These are phyloP conservation scores for Daboia siamensis DNA, from an alignment of 2,113 vertebrate species.

Conservation along the genomic window DNA sequence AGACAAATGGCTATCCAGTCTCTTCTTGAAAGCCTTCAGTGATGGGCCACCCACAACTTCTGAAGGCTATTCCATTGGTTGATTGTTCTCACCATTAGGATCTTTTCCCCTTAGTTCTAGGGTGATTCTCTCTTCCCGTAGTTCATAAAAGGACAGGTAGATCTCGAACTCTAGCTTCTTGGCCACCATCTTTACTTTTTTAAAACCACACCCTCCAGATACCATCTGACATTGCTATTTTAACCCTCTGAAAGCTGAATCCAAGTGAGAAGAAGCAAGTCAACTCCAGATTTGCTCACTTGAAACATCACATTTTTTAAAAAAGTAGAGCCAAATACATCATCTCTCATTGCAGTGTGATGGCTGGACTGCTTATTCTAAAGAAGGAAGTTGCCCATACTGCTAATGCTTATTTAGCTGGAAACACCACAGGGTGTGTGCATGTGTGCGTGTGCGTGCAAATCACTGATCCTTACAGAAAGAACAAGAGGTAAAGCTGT, in stretches of 20 bases:
- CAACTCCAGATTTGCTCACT: background rate
- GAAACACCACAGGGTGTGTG: background rate
- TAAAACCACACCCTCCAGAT: background rate
- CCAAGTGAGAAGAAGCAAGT: background rate
- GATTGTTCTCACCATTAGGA: no score
- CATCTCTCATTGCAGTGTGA: background rate
- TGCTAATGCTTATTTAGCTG: constrained; percentile 2
- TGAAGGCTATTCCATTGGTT: no score
- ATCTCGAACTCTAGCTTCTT: no score
- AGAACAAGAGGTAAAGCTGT: background rate
- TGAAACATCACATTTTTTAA: background rate
- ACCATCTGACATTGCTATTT: background rate
- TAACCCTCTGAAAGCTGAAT: background rate
- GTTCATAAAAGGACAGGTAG: no score
- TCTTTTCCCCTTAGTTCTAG: no score
- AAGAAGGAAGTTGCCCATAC: background rate
- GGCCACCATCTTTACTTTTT: no score
- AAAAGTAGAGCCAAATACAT: background rate
- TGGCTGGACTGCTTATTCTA: background rate
- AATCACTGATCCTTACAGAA: background rate
- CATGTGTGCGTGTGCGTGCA: background rate
- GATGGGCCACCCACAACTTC: no score
- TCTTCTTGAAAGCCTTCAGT: no score
- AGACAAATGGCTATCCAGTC: no score
- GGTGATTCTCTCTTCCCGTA: no score